phyloP scores from a whole-genome alignment of 37 sponge, comb jelly and placozoan genomes.

The Bolinopsis microptera region DNA sequence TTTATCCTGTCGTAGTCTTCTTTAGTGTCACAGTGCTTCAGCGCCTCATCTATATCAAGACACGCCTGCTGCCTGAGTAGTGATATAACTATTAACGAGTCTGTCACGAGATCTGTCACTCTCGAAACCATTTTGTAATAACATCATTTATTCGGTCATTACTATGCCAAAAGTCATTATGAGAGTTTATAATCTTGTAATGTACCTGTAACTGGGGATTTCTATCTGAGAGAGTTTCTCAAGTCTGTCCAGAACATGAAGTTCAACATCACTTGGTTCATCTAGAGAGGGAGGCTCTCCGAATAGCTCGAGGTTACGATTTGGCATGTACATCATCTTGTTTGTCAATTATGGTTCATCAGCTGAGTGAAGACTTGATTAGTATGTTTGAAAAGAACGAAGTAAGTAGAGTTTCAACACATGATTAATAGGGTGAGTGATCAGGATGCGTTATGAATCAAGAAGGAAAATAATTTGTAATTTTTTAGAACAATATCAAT shows the following conservation, averaged over 20 bases:
- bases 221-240: constrained; percentile 43
- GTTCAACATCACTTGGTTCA: constrained; percentile 14
- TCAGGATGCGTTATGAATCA: too few species aligned
- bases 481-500: too few species aligned
- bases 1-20: constrained; percentile 63
- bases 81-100: too few species aligned
- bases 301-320: constrained; percentile 56
- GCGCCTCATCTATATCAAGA: constrained; percentile 50
- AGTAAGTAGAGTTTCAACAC: too few species aligned
- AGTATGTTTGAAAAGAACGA: too few species aligned
- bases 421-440: too few species aligned
- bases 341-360: background rate
- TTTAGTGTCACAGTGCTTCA: constrained; percentile 2
- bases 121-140: too few species aligned
- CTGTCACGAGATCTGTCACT: too few species aligned
- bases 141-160: too few species aligned
- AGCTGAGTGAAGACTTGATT: background rate
- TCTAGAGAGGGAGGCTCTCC: constrained; percentile 54
- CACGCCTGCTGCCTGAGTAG: constrained; percentile 47
- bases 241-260: constrained; percentile 4
- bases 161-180: too few species aligned
- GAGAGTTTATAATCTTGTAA: too few species aligned
- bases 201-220: constrained; percentile 62
- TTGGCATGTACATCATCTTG: constrained; percentile 60
- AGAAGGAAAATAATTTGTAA: too few species aligned